These are phyloP conservation scores for Drosophila ohnishii DNA, from an alignment of 1,140 invertebrate species.

Conservation along the genomic window DNA sequence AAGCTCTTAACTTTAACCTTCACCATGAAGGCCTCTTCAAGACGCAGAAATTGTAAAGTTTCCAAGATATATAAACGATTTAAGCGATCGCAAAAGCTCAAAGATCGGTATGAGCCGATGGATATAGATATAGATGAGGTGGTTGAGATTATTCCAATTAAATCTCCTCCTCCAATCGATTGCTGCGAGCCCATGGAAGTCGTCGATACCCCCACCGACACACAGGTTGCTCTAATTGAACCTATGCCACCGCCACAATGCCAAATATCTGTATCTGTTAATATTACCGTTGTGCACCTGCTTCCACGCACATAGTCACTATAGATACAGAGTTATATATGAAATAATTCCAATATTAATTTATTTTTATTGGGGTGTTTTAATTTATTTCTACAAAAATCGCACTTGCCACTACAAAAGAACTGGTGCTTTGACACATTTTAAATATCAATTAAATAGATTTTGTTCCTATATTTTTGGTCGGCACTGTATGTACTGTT, in stretches of 20 bases:
- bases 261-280: neutral
- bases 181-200: no score
- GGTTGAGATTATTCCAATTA: neutral
- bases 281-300: neutral
- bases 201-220: neutral
- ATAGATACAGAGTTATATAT: no score
- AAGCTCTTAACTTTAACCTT: neutral
- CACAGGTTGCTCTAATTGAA: neutral
- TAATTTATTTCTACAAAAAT: no score
- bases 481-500: neutral
- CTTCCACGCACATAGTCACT: no score
- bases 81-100: neutral
- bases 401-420: no score
- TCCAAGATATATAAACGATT: neutral
- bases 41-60: neutral
- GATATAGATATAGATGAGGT: neutral
- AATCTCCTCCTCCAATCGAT: neutral
- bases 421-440: no score
- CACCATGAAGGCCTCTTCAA: neutral
- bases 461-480: neutral
- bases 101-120: neutral
- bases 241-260: neutral
- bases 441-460: no score
- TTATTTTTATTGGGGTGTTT: no score
- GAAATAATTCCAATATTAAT: no score